phyloP scores from a whole-genome alignment of 1,140 invertebrate species.

The Lepidurus apus region DNA sequence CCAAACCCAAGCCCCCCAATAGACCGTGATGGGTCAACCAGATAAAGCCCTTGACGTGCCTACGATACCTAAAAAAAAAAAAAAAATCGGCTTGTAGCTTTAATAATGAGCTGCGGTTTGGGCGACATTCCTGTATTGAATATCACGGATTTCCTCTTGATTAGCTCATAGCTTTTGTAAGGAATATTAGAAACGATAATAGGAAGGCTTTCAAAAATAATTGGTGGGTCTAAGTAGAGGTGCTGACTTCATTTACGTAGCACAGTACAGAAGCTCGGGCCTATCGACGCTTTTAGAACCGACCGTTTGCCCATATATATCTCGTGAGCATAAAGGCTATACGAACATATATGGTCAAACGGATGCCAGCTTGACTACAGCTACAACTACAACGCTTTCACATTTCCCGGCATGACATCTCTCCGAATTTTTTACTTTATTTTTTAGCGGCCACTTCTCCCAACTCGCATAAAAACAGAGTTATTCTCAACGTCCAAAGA shows the following conservation, averaged over 20 bases:
- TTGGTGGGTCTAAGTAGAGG: background rate
- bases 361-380: background rate
- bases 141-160: background rate
- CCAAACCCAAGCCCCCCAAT: background rate
- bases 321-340: background rate
- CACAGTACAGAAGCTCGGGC: background rate
- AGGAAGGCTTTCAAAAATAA: background rate
- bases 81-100: background rate
- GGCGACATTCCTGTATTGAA: background rate
- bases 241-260: conserved; percentile 5
- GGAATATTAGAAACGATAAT: background rate
- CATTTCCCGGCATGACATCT: background rate
- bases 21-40: background rate
- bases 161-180: background rate
- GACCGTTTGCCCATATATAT: conserved; percentile 20
- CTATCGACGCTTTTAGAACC: background rate
- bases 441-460: background rate
- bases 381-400: background rate
- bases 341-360: conserved; percentile 2
- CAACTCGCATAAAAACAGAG: background rate
- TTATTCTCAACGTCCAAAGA: background rate
- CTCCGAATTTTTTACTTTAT: too few relatives aligned
- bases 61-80: background rate
- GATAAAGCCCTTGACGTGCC: background rate
- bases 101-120: background rate